Evolutionary conservation across 2,888 invertebrate species (phyloP), one percentile per base, ranked within the genome.

Genomic region (Acronicta leporina): DNA sequence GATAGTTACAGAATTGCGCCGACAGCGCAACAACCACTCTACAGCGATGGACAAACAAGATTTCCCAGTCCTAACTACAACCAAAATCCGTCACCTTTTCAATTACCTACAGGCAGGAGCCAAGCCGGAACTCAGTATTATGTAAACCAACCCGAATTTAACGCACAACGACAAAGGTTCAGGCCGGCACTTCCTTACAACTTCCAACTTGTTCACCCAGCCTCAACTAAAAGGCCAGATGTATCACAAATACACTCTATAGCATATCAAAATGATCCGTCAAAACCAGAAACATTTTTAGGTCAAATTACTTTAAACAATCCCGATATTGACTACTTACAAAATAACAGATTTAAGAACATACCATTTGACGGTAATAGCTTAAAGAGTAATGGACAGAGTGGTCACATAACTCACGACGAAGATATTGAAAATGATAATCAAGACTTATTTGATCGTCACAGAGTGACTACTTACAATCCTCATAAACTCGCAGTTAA

Each of bases 241-340:
- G 90, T 92, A 61, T 91, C 95, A 65, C 92, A 95, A 77, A 95
- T 95, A 73, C 95, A 95, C 80, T 93, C 94, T n/a, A 89, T 92
- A 50, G 94, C 94, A 5, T 95, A 95, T 78, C 95, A 95, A 79
- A 95, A 95, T 80, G 94, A 95, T 77, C 95, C 95, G 13, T 95
- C 95, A 4, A 95, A 95, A 81, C 95, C 95, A 25, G 96, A 96
- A 90, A 95, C 95, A 42, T 96, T 96, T 84, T 86, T 96, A 60
- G 96, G 96, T 9, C 95, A 96, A 89, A 95, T 96, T 46, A 96
- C 96, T 15, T 89, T 96, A 60, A 95, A 96, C 77, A 95, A 95
- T 84, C 95, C 95, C 14, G 95, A 95, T 78, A 92, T 94, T 61
- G 92, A 94, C 68, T 92, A 91, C 70, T 83, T 92, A 65, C 91